Percentiles rank a stretch among this genome's conserved stretches.
Evolutionary conservation across 2,888 invertebrate genomes (phyloP).

Genomic region (Gerris lacustris): DNA sequence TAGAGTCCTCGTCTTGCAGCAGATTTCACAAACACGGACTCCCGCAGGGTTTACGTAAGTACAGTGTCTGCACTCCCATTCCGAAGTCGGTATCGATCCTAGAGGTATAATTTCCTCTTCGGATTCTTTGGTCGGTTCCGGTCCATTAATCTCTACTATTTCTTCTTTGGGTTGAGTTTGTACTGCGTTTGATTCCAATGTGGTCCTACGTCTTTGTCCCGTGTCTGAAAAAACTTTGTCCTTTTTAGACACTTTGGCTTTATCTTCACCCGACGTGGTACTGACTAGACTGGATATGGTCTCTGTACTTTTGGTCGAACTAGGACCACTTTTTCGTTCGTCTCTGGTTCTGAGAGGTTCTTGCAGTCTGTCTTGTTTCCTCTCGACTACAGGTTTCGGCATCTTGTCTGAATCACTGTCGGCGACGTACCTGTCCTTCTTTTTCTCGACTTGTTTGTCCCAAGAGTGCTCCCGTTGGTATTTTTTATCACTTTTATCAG

Average conservation of each 20-base stretch:
- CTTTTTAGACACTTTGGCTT: conserved; percentile 2
- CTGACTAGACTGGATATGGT: neutral
- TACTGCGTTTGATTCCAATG: neutral
- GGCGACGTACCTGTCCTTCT: conserved; percentile 11
- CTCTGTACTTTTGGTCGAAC: neutral
- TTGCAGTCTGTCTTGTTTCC: neutral
- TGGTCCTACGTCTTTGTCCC: conserved; percentile 11
- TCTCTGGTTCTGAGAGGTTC: neutral
- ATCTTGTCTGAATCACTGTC: conserved; percentile 8
- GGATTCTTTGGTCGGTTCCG: conserved; percentile 22
- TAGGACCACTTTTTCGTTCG: neutral
- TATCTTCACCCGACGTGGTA: neutral
- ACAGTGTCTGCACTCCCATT: conserved; percentile 82
- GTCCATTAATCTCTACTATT: neutral
- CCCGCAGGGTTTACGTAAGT: conserved; percentile 75
- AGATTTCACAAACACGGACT: conserved; percentile 66
- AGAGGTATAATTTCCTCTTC: conserved; percentile 29
- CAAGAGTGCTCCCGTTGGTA: conserved; percentile 13
- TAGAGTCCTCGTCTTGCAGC: conserved; percentile 59
- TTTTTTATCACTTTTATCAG: conserved; percentile 10
- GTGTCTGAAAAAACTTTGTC: conserved; percentile 18
- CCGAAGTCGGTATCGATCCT: conserved; percentile 27
- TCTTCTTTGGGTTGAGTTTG: neutral
- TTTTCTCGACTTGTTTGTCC: conserved; percentile 20
- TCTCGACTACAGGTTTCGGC: neutral